Evolutionary conservation across 2,113 vertebrate species (phyloP), one percentile per base, ranked within the genome.

Genomic region (Petroica traversi): DNA sequence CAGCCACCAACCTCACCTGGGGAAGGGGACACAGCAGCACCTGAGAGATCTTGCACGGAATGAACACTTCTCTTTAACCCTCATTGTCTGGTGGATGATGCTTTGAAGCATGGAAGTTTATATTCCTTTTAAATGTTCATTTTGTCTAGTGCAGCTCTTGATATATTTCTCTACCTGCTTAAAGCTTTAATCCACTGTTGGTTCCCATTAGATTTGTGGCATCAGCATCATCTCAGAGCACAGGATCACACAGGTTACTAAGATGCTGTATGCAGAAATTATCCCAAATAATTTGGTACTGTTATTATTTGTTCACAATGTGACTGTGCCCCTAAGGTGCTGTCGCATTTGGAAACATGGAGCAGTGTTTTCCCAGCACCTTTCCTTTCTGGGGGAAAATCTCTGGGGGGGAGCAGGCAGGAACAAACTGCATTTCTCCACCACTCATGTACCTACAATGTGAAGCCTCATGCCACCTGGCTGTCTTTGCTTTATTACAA

Each of bases 371-470:
- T 54, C 43, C 51, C 38, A 45, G 25, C 22, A 88, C 22, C 7
- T 74, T 23, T 40, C 28, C 19, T 52, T 81, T 31, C 40, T 63
- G 40, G n/a, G 29, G 7, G 14, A 23, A 63, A 55, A 14, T 48
- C 41, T 62, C 19, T 43, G 31, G 38, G 71, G 61, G 62, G n/a
- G 25, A 41, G 5, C 18, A 57, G 64, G 41, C 59, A 38, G 62
- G 19, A 66, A 8, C 25, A 74, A 57, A 23, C 19, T 11, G 11
- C 28, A 4, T 41, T 38, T 74, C 71, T 75, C 34, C 23, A 34
- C 6, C 33, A 25, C 1, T 16, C 34, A 17, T 4, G 5, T 18
- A 14, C 23, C 28, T 5, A 17, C 24, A 82, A 12, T 1, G 2
- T 38, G 33, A 31, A 45, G n/a, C 36, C 20, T 40, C 1, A 5